These are phyloP conservation scores for Ormyrus rosae DNA, from an alignment of 2,888 invertebrate species.

Conservation along the genomic window DNA sequence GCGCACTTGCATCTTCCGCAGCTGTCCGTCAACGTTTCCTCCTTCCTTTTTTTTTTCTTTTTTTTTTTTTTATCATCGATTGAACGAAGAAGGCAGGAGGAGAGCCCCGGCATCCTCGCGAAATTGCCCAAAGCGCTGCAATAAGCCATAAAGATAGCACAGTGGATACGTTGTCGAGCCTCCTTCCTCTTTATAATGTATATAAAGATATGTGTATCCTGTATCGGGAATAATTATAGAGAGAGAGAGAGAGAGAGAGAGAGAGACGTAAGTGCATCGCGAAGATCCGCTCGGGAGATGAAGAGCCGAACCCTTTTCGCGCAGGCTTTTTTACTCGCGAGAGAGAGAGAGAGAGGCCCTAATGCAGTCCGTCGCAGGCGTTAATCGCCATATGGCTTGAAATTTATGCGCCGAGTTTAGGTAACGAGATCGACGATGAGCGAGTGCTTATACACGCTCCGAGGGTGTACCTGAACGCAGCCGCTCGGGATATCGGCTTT, in stretches of 20 bases:
- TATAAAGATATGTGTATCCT: conserved; percentile 61
- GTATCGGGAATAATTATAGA: conserved; percentile 65
- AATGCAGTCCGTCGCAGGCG: too few species aligned
- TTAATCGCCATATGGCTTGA: too few species aligned
- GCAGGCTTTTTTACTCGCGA: not conserved
- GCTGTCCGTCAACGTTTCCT: conserved; percentile 43
- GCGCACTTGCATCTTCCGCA: conserved; percentile 16
- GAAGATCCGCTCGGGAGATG: conserved; percentile 39
- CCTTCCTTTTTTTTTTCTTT: conserved; percentile 1
- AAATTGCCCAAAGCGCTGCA: conserved; percentile 72
- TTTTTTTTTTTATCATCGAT: not conserved
- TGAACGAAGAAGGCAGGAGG: conserved; percentile 2
- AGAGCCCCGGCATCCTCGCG: conserved; percentile 31
- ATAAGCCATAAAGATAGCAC: conserved; percentile 73
- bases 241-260: conserved; percentile 35
- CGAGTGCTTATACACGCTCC: too few species aligned
- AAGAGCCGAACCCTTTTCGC: not conserved
- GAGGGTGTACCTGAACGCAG: too few species aligned
- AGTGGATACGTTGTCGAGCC: conserved; percentile 62
- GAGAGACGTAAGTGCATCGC: not conserved
- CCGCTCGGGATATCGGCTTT: too few species aligned
- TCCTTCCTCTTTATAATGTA: conserved; percentile 25
- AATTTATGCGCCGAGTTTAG: too few species aligned
- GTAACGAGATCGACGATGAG: too few species aligned
- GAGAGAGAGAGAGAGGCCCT: too few species aligned